These are phyloP conservation scores for Acanthisitta chloris DNA, from an alignment of 2,113 vertebrate species.

Conservation along the genomic window DNA sequence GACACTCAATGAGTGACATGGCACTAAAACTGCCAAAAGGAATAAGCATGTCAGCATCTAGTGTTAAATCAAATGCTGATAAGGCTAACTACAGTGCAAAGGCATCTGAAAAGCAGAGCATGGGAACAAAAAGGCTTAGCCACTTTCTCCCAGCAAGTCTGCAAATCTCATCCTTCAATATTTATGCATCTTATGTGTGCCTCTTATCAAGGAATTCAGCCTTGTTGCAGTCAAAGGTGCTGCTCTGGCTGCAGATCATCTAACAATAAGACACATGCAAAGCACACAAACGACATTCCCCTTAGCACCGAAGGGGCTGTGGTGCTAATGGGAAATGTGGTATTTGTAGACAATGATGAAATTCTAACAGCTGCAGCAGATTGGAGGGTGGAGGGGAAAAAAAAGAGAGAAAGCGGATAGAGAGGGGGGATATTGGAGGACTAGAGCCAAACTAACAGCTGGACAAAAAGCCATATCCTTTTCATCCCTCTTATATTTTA, in stretches of 20 bases:
- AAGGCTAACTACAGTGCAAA: not conserved
- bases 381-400: not conserved
- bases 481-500: not conserved
- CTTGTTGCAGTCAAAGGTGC: not conserved
- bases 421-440: not conserved
- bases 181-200: not conserved
- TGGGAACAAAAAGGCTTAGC: not conserved
- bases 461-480: not conserved
- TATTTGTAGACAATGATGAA: constrained; percentile 56
- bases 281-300: not conserved
- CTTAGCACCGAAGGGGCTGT: not conserved
- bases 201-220: not conserved
- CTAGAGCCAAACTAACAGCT: constrained; percentile 41
- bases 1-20: not conserved
- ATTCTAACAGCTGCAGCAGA: constrained; percentile 69
- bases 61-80: not conserved
- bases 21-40: not conserved
- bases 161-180: not conserved
- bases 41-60: not conserved
- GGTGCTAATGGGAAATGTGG: not conserved
- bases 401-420: not conserved
- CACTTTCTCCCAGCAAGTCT: not conserved
- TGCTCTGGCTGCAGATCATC: not conserved
- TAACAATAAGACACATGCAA: not conserved
- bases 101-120: not conserved